Evolutionary conservation across 2,797 vertebrate species (phyloP).

Genomic region (Garrulus glandarius): DNA sequence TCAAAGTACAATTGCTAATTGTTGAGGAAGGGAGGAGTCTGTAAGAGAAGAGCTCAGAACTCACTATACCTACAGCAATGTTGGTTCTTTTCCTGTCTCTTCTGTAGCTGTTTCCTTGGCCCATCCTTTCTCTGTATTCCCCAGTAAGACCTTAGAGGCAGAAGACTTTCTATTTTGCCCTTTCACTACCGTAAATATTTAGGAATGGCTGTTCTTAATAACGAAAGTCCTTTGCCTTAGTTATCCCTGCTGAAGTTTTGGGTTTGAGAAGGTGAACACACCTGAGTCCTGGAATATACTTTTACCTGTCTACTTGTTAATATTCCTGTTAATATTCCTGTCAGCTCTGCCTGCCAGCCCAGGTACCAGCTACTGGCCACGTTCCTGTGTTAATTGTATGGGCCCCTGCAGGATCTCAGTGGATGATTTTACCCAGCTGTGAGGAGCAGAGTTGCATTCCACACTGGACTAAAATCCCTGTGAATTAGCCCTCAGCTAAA

Average conservation of each 20-base stretch:
- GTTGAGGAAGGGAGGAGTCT: background rate
- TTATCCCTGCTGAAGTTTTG: background rate
- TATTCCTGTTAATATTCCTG: background rate
- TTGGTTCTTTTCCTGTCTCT: background rate
- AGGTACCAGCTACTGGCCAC: fast-evolving
- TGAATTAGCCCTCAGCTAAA: background rate
- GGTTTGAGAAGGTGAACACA: background rate
- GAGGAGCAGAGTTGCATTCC: background rate
- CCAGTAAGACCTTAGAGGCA: background rate
- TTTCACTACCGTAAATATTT: background rate
- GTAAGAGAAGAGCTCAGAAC: background rate
- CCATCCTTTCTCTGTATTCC: background rate
- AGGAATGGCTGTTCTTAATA: background rate
- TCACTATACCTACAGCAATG: fast-evolving
- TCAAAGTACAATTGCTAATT: background rate
- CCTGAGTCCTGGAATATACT: background rate
- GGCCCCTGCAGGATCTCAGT: background rate
- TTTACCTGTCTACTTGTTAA: background rate
- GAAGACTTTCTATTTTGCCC: background rate
- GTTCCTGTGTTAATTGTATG: background rate
- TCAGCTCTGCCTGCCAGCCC: background rate
- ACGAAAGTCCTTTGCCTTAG: background rate
- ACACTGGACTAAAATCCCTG: background rate
- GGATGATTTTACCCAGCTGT: background rate
- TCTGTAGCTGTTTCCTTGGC: background rate